Conservation (phyloP, 2,113 vertebrate genomes). For the Fregetta grallaria region DNA sequence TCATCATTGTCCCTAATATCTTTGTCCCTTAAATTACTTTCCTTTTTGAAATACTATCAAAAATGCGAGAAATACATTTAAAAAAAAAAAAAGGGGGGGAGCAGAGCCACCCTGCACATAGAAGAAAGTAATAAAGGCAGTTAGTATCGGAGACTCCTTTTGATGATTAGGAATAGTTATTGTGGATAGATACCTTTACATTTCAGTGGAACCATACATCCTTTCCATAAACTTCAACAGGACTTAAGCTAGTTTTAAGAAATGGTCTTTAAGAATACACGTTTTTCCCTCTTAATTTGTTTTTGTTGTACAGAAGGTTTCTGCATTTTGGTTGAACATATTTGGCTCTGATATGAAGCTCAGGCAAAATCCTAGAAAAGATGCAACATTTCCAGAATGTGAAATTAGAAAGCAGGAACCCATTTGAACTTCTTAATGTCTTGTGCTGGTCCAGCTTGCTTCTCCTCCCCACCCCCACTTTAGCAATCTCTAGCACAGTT, state of each 20-base stretch:
- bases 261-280: not conserved
- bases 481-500: not conserved
- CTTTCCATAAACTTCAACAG: not conserved
- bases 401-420: not conserved
- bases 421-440: not conserved
- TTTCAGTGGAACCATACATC: not conserved
- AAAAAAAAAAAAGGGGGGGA: not conserved
- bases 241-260: not conserved
- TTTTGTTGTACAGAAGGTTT: not conserved
- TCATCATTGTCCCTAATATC: not conserved
- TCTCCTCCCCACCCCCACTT: accelerated
- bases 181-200: not conserved
- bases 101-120: not conserved
- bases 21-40: not conserved
- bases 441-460: not conserved
- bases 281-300: not conserved
- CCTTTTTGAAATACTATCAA: not conserved
- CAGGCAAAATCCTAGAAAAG: not conserved
- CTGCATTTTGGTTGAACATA: not conserved
- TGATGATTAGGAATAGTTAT: not conserved
- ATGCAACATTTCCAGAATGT: not conserved
- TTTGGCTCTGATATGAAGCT: not conserved
- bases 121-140: not conserved
- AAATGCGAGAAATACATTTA: not conserved
- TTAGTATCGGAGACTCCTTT: not conserved